Base-by-base conservation (phyloP, 1,140 invertebrate species). In the Sitophilus oryzae region DNA sequence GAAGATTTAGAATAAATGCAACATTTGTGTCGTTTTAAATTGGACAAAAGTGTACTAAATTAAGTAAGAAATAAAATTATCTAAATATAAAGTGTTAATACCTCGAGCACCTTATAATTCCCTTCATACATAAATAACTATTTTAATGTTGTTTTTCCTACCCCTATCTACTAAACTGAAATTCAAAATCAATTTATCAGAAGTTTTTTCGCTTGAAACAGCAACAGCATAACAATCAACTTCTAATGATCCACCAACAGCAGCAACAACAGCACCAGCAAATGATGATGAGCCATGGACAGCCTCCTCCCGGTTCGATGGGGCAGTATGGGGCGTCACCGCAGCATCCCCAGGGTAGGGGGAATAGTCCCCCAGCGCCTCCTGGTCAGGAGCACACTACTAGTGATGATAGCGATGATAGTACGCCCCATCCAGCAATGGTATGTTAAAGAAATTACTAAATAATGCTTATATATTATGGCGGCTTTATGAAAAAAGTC, bases 351-450 rank as follows among this genome's bases (percentile, higher is more conserved):
- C 82, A 74, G 69, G 82, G 79, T 21, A 70, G 78, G 42, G 78
- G 77, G 5, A 77, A 75, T 41, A 81, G 76, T 66, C 79, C 77
- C 25, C 77, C 74, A 18, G 77, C 74, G 52, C 72, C 74, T 1
- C 73, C 75, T 1, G 81, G 79, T 41, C 77, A 77, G 56, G 80
- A 79, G 60, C 77, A 76, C 45, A 82, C 84, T 21, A 90, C 88
- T 8, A 90, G 87, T 72, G 89, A 92, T 69, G 89, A 91, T 64
- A 91, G 88, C 65, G 89, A 93, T 72, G 90, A 92, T 66, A 89
- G 86, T 71, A 85, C 88, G 16, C 87, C 88, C 25, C 82, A 83
- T 68, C 75, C 81, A 11, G 79, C 78, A 4, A 79, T 83, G 74
- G 82, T 83, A 64, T 76, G 69, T 43, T n/a, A n/a, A n/a, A n/a